Conservation (phyloP, 2,797 vertebrate species). For the Chiropotes sagulatus region DNA sequence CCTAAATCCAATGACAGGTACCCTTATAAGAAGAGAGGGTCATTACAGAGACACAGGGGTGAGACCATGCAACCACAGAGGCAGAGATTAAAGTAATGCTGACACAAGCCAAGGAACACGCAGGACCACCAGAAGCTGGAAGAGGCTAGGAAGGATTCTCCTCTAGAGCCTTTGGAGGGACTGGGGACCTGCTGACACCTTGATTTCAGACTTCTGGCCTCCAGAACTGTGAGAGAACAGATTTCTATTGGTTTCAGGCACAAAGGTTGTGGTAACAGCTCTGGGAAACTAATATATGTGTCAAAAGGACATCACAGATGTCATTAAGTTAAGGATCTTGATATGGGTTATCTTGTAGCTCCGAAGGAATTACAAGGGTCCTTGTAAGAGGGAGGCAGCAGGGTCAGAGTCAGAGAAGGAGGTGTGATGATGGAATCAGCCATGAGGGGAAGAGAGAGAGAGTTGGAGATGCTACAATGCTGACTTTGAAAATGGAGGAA, state of each 20-base stretch:
- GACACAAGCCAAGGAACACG: not conserved
- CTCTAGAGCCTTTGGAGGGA: not conserved
- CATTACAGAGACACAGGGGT: not conserved
- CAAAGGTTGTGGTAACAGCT: not conserved
- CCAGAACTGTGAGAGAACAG: not conserved
- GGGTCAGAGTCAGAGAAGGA: not conserved
- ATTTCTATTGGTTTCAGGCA: not conserved
- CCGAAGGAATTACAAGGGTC: not conserved
- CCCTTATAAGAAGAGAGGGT: not conserved
- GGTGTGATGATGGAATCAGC: not conserved
- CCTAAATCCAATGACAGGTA: not conserved
- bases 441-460: not conserved
- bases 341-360: not conserved
- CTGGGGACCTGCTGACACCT: rapidly evolving
- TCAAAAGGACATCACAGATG: not conserved
- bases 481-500: not conserved
- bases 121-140: not conserved
- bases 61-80: rapidly evolving
- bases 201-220: not conserved
- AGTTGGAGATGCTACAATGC: not conserved
- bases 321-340: not conserved
- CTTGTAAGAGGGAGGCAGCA: not conserved
- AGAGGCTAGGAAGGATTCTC: not conserved
- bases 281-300: not conserved
- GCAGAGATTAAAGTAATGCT: rapidly evolving